Percentiles rank a stretch among this genome's conserved stretches.
phyloP scores from a whole-genome alignment of 1,140 invertebrate genomes.

The Sinonovacula constricta region DNA sequence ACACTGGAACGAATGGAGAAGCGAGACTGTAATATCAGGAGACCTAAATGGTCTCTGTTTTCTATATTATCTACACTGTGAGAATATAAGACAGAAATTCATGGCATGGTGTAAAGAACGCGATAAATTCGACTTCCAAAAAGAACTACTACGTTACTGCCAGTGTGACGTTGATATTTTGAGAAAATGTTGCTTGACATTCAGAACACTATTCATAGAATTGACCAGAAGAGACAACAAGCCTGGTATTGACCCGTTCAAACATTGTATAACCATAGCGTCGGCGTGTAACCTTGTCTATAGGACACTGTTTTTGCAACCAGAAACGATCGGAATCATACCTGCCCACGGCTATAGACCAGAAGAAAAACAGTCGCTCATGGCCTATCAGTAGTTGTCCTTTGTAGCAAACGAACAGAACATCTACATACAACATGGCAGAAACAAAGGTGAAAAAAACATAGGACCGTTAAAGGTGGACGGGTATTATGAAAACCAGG shows the following conservation, averaged over 20 bases:
- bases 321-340: constrained; percentile 7
- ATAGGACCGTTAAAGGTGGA: constrained; percentile 32
- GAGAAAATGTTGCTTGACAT: constrained; percentile 8
- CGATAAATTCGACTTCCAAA: constrained; percentile 10
- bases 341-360: no score
- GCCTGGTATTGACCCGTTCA: constrained; percentile 3
- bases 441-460: constrained; percentile 11
- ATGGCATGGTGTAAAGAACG: constrained; percentile 12
- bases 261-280: constrained; percentile 13
- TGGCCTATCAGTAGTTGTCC: not conserved
- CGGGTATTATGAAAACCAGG: constrained; percentile 5
- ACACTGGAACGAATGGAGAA: no score
- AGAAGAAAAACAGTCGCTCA: no score
- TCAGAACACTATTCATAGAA: not conserved
- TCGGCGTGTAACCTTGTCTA: constrained; percentile 19
- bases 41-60: no score
- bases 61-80: no score
- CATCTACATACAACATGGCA: no score
- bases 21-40: no score
- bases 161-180: constrained; percentile 39
- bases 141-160: constrained; percentile 14
- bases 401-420: constrained; percentile 7
- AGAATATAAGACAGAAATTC: constrained; percentile 10
- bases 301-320: constrained; percentile 1
- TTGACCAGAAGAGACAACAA: not conserved